These are phyloP conservation scores for Spodoptera exigua DNA, from an alignment of 2,888 invertebrate species.

Conservation along the genomic window DNA sequence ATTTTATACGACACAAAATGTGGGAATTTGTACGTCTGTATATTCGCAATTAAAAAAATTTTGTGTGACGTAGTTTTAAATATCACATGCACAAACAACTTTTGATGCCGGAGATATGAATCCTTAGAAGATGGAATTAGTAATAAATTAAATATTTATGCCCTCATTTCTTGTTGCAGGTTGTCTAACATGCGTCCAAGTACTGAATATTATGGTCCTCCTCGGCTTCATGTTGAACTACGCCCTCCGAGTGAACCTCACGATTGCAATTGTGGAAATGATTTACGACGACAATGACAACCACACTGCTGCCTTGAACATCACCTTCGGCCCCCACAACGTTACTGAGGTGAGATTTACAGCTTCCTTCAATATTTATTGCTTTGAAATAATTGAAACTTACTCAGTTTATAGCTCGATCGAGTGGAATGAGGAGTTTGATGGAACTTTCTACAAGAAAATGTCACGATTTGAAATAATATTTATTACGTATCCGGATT, in stretches of 20 bases:
- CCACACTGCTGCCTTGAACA: slow-evolving; percentile 65
- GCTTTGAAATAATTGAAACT: slow-evolving; percentile 13
- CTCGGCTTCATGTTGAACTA: slow-evolving; percentile 97
- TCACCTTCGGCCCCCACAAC: slow-evolving; percentile 69
- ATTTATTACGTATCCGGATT: no score
- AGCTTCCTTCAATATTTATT: slow-evolving; percentile 14
- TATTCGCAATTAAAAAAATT: no score
- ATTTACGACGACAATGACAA: slow-evolving; percentile 81
- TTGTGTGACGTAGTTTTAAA: no score
- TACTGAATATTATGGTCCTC: slow-evolving; percentile 95
- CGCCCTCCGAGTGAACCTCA: slow-evolving; percentile 95
- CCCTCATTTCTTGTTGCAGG: slow-evolving; percentile 84
- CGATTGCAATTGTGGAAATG: slow-evolving; percentile 96
- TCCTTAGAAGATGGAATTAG: no score
- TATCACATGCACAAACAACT: no score
- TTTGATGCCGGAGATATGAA: no score
- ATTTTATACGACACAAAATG: not conserved
- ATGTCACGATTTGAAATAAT: no score
- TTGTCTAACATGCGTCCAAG: slow-evolving; percentile 93
- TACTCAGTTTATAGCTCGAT: not conserved
- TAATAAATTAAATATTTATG: not conserved
- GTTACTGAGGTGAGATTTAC: slow-evolving; percentile 78
- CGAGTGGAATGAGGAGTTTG: slow-evolving; percentile 70
- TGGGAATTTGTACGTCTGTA: no score
- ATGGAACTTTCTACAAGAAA: slow-evolving; percentile 14